Percentiles rank a stretch among this genome's conserved stretches.
Evolutionary conservation across 2,797 vertebrate genomes (phyloP).

Genomic region (Microchirus variegatus): DNA sequence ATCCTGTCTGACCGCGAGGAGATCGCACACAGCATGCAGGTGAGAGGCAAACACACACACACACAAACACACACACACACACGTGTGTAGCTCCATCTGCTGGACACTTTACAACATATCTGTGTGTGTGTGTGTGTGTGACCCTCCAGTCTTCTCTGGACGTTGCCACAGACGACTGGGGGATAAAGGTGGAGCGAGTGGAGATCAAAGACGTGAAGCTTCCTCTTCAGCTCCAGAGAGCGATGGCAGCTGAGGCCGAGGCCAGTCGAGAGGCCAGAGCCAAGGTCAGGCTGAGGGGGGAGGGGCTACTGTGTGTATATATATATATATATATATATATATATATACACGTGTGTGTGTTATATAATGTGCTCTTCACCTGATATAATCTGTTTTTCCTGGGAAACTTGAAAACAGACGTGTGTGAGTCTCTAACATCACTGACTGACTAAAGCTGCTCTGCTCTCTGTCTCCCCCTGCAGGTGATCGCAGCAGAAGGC

Average conservation of each 20-base stretch:
- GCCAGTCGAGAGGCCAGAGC: conserved; percentile 92
- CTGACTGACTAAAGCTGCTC: too few relatives aligned
- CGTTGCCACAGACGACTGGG: conserved; percentile 93
- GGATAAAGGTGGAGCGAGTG: conserved; percentile 97
- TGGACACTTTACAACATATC: conserved; percentile 28
- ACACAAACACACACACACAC: background rate
- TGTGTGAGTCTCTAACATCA: too few relatives aligned
- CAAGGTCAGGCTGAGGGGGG: conserved; percentile 85
- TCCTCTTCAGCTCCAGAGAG: conserved; percentile 93
- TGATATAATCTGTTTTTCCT: too few relatives aligned
- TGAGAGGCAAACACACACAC: conserved; percentile 45
- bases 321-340: too few relatives aligned
- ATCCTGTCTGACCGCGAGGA: conserved; percentile 96
- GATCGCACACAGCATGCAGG: conserved; percentile 97
- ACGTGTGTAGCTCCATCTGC: conserved; percentile 33
- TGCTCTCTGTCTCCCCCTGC: background rate
- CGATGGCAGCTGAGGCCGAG: conserved; percentile 98
- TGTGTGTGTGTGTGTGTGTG: background rate
- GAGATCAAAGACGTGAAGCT: conserved; percentile 98
- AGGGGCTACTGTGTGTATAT: too few relatives aligned
- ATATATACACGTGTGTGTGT: too few relatives aligned
- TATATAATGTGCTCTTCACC: too few relatives aligned
- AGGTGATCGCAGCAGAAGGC: conserved; percentile 96
- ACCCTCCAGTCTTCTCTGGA: conserved; percentile 85
- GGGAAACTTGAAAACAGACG: too few relatives aligned